Conservation (phyloP, 2,888 invertebrate species). For the Trichopria drosophilae region DNA sequence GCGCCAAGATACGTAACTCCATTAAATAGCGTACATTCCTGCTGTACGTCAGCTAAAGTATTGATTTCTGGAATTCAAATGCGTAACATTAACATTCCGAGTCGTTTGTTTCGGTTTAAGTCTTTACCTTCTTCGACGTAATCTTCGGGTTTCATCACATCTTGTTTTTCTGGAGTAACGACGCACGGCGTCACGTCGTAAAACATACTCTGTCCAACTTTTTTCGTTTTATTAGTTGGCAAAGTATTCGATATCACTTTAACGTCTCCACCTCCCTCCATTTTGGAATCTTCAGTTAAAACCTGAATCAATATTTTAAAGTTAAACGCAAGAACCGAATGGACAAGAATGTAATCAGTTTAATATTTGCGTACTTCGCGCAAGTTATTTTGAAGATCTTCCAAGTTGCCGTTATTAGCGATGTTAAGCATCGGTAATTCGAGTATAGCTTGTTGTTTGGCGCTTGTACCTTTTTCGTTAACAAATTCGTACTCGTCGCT, state of each 20-base stretch:
- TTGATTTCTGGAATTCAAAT: conserved; percentile 45
- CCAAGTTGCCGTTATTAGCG: conserved; percentile 67
- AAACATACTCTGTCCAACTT: conserved; percentile 62
- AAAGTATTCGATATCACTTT: conserved; percentile 42
- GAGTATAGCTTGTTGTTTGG: conserved; percentile 48
- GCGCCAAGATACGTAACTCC: conserved; percentile 92
- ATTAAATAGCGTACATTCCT: conserved; percentile 89
- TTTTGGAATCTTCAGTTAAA: conserved; percentile 54
- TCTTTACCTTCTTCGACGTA: conserved; percentile 73
- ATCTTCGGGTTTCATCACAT: conserved; percentile 77
- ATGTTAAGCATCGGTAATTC: conserved; percentile 65
- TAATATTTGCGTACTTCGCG: conserved; percentile 63
- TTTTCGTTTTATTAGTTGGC: conserved; percentile 52
- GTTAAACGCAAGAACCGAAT: too few species aligned
- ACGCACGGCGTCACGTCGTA: conserved; percentile 56
- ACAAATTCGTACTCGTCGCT: conserved; percentile 74
- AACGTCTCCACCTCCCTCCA: conserved; percentile 47
- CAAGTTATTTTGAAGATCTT: conserved; percentile 66
- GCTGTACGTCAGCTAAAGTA: conserved; percentile 78
- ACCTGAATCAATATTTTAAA: too few species aligned
- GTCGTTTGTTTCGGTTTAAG: too few species aligned
- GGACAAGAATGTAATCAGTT: too few species aligned
- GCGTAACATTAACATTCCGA: too few species aligned
- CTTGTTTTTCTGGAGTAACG: conserved; percentile 70
- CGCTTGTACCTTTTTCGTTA: conserved; percentile 59